Percentiles rank a stretch among this genome's conserved stretches.
Evolutionary conservation across 2,797 vertebrate genomes (phyloP).

Genomic region (Threskiornis aethiopicus): DNA sequence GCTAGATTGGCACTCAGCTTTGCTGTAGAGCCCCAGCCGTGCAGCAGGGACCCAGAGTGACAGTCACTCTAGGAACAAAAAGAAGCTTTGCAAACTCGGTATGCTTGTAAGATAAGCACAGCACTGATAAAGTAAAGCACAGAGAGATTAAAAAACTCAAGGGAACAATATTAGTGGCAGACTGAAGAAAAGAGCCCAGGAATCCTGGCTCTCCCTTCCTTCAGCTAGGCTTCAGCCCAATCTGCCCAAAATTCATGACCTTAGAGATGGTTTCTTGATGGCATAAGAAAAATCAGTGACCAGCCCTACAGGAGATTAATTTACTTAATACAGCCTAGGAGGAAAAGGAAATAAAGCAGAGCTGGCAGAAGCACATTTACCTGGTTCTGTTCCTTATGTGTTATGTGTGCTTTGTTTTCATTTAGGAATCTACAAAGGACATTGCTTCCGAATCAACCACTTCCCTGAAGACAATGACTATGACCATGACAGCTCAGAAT

Average conservation of each 20-base stretch:
- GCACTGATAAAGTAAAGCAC: neutral
- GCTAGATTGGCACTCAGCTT: neutral
- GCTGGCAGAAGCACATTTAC: neutral
- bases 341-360: neutral
- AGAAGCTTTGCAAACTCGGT: neutral
- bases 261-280: neutral
- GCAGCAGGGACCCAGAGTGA: neutral
- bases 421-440: conserved; percentile 93
- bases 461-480: conserved; percentile 99
- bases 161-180: neutral
- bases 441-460: conserved; percentile 97
- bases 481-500: conserved; percentile 97
- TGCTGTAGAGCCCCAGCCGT: neutral
- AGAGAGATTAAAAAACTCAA: neutral
- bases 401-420: conserved; percentile 20
- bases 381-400: neutral
- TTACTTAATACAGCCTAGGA: neutral
- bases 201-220: neutral
- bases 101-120: neutral
- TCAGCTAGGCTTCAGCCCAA: neutral
- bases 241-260: neutral
- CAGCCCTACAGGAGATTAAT: neutral
- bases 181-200: neutral
- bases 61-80: neutral
- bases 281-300: neutral